A percentile compares a stretch with the other conserved stretches of the same genome.
Evolutionary conservation across 2,113 vertebrate genomes (phyloP).

Genomic region (Ctenodactylus gundi): DNA sequence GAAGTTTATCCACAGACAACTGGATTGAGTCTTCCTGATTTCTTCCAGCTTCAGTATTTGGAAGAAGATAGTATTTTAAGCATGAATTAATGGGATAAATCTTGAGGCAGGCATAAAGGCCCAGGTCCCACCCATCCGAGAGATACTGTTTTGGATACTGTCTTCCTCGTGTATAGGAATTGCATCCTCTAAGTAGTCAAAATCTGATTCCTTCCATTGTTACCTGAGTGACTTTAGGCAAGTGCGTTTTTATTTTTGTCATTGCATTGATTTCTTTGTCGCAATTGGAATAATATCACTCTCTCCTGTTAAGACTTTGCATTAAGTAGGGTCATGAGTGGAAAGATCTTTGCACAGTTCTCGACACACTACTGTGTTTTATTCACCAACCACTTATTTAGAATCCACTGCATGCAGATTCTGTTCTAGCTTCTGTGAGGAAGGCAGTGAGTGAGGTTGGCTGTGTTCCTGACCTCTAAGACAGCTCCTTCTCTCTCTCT

Average conservation of each 20-base stretch:
- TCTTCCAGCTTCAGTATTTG: neutral
- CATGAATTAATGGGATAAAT: neutral
- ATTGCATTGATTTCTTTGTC: neutral
- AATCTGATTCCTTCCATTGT: neutral
- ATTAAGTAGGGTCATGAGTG: neutral
- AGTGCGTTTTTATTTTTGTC: neutral
- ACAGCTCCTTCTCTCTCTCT: neutral
- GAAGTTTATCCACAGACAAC: accelerated
- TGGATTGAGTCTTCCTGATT: neutral
- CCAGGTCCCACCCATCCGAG: neutral
- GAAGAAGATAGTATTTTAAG: neutral
- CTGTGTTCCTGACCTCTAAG: neutral
- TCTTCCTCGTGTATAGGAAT: neutral
- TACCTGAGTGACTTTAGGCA: neutral
- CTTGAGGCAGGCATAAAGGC: neutral
- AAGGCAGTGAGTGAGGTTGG: neutral
- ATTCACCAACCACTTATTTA: neutral
- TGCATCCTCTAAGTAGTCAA: neutral
- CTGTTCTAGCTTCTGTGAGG: neutral
- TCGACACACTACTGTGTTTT: neutral
- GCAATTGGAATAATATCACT: neutral
- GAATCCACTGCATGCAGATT: neutral
- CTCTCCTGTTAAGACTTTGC: neutral
- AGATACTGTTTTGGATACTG: neutral
- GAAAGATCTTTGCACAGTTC: neutral